phyloP scores from a whole-genome alignment of 1,140 invertebrate species.

The Leptinotarsa lineolata region DNA sequence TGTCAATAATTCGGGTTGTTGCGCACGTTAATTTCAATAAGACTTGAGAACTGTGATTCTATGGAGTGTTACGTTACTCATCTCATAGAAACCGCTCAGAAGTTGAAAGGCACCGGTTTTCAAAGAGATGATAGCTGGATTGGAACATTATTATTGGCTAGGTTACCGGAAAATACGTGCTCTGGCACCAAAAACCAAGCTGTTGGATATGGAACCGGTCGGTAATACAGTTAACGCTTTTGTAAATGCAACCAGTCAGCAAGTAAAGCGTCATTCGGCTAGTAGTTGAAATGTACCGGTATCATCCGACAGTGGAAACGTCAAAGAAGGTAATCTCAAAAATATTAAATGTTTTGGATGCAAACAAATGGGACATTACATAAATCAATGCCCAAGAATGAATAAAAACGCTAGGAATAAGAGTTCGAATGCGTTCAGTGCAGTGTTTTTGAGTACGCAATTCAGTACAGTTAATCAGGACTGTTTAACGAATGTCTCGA shows the following conservation, averaged over 20 bases:
- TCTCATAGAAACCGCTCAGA: constrained; percentile 35
- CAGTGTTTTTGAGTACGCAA: constrained; percentile 17
- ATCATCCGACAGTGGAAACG: neutral
- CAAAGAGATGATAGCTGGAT: neutral
- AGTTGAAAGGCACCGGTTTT: constrained; percentile 10
- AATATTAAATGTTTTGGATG: constrained; percentile 44
- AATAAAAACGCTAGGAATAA: neutral
- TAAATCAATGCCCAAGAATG: neutral
- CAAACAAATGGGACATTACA: constrained; percentile 45
- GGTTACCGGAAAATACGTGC: neutral
- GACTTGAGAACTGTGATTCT: constrained; percentile 36
- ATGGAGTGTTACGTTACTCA: constrained; percentile 39
- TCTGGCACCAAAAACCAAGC: neutral
- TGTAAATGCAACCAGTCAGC: neutral
- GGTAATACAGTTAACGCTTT: neutral
- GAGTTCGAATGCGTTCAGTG: constrained; percentile 51
- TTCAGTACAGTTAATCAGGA: constrained; percentile 31
- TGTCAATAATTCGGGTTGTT: constrained; percentile 29
- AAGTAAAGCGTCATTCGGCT: neutral
- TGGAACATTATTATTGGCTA: constrained; percentile 1
- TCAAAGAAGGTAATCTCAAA: neutral
- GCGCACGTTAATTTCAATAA: constrained; percentile 35
- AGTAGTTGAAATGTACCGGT: neutral
- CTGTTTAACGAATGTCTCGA: constrained; percentile 29
- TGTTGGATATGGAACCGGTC: neutral